Base-by-base conservation (phyloP, 2,888 invertebrate genomes). In the Agrotis segetum region DNA sequence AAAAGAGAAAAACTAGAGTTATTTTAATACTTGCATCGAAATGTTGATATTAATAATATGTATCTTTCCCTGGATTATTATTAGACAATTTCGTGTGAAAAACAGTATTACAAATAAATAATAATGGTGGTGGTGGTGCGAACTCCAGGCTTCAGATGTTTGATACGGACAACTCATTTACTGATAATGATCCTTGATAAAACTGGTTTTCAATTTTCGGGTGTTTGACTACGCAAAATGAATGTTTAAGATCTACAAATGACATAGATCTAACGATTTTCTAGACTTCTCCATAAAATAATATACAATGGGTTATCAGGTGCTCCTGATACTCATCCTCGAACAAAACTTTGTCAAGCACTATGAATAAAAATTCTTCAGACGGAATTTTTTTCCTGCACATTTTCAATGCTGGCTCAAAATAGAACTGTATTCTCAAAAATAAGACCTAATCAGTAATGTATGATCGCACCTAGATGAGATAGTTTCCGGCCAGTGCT, bases 401-500 rank as follows among this genome's bases (percentile, higher is more conserved):
- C 16, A 11, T 9, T 11, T 64, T 40, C 56, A 82, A 65, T 58
- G 24, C 60, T 34, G 16, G 16, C 11, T 46, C 46, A 16, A 49
- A n/a, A 16, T 47, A 4, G 17, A n/a, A n/a, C 2, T 9, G 3
- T 1, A 13, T 2, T 14, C 16, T 44, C 19, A 0, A 5, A 56
- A 53, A n/a, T 16, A 11, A 9, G 19, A 58, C 19, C 19, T 52
- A 74, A n/a, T 13, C 50, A 14, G 67, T 63, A 62, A 67, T 65
- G 61, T 13, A 62, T 58, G 52, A 55, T 6, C 21, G 49, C 19
- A 34, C 62, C n/a, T 66, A 68, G 58, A 24, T 66, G 47, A 53
- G 53, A 71, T 67, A 63, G 77, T 66, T 79, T 79, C 29, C 67
- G 56, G 65, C 44, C 44, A 59, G 83, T 61, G 21, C 24, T 50